phyloP scores from a whole-genome alignment of 2,888 invertebrate species.

The Lepidochrysops patricia region DNA sequence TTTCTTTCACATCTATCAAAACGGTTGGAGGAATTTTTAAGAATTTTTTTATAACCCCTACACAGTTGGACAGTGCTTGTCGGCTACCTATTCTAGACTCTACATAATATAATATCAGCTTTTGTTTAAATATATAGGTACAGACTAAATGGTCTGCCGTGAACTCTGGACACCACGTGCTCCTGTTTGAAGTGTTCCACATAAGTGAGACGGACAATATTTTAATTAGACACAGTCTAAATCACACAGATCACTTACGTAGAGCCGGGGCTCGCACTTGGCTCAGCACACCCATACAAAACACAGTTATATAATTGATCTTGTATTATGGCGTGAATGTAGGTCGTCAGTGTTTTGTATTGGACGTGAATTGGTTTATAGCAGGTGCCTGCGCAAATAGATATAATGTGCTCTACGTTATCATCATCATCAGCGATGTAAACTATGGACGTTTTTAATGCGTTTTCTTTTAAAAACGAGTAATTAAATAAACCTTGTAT shows the following conservation, averaged over 20 bases:
- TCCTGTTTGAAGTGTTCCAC: neutral
- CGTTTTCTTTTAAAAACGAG: too few species aligned
- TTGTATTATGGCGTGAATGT: neutral
- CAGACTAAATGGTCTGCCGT: too few species aligned
- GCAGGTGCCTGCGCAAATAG: neutral
- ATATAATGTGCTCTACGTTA: neutral
- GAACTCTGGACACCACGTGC: neutral
- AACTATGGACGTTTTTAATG: too few species aligned
- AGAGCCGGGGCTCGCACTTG: neutral
- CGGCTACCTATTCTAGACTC: too few species aligned
- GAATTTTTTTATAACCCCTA: too few species aligned
- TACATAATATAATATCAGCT: too few species aligned
- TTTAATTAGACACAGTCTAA: neutral
- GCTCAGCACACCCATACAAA: neutral
- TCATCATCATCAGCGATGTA: neutral
- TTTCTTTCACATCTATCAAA: too few species aligned
- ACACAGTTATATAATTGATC: slow-evolving; percentile 9
- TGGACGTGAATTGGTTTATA: neutral
- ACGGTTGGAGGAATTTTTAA: too few species aligned
- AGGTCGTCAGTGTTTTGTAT: neutral
- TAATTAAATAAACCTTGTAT: too few species aligned
- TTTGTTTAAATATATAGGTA: too few species aligned
- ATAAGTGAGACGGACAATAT: neutral
- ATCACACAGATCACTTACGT: slow-evolving; percentile 1
- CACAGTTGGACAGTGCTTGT: too few species aligned